A percentile compares a stretch with the other conserved stretches of the same genome.
Conservation (phyloP, 2,797 vertebrate genomes). For the Gobionotothen gibberifrons region DNA sequence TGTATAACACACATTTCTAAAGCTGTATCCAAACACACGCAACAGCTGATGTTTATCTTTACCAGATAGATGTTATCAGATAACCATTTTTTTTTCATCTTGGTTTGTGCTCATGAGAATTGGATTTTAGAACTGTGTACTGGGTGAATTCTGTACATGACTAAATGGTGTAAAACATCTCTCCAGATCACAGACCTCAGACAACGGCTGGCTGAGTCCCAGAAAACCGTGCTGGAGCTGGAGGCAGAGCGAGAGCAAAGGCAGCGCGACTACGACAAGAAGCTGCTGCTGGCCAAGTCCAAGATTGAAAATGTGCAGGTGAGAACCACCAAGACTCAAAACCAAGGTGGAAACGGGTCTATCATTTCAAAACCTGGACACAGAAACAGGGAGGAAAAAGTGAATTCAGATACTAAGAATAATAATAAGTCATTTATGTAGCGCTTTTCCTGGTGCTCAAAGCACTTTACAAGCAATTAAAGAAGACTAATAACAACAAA, state of each 20-base stretch:
- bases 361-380: neutral
- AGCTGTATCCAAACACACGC: constrained; percentile 1
- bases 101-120: constrained; percentile 12
- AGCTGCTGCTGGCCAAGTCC: constrained; percentile 95
- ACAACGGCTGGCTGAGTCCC: constrained; percentile 90
- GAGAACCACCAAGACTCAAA: constrained; percentile 43
- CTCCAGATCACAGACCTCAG: constrained; percentile 93
- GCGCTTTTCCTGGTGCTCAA: too few species aligned
- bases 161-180: neutral
- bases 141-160: neutral
- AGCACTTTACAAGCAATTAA: too few species aligned
- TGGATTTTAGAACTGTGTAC: neutral
- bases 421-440: too few species aligned
- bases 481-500: too few species aligned
- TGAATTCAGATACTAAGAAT: neutral
- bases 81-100: neutral
- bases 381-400: neutral
- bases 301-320: constrained; percentile 97
- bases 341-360: neutral
- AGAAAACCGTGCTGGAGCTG: constrained; percentile 90
- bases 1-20: constrained; percentile 35
- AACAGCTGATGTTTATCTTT: constrained; percentile 34
- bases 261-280: constrained; percentile 97
- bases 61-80: constrained; percentile 12
- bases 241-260: constrained; percentile 93